A percentile compares a stretch with the other conserved stretches of the same genome.
Conservation (phyloP, 2,113 vertebrate species). For the Pithys albifrons region DNA sequence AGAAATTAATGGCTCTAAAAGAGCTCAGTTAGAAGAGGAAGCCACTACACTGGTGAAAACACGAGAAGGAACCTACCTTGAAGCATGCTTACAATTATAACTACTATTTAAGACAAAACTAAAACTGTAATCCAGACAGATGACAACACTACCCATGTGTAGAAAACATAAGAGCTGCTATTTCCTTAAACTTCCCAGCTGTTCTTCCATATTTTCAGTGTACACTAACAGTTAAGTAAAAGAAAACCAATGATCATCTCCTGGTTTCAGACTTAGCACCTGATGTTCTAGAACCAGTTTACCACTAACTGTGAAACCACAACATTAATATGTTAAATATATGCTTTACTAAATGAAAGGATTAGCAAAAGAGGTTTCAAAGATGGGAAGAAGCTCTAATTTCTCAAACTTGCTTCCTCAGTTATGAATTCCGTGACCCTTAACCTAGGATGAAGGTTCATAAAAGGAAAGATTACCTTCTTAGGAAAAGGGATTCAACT, state of each 20-base stretch:
- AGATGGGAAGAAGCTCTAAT: not conserved
- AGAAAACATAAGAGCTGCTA: not conserved
- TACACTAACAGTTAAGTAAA: not conserved
- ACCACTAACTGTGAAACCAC: slow-evolving; percentile 27
- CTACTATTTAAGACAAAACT: not conserved
- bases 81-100: not conserved
- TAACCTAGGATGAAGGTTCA: not conserved
- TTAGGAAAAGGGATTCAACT: slow-evolving; percentile 2
- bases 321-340: not conserved
- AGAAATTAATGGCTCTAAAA: not conserved
- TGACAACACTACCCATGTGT: not conserved
- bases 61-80: not conserved
- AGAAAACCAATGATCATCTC: not conserved
- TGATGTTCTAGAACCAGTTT: not conserved
- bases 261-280: not conserved
- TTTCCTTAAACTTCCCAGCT: slow-evolving; percentile 20
- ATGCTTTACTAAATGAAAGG: not conserved
- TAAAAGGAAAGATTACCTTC: slow-evolving; percentile 25
- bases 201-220: not conserved
- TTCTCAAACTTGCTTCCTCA: not conserved
- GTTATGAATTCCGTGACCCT: slow-evolving; percentile 7
- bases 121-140: not conserved
- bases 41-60: not conserved
- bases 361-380: slow-evolving; percentile 30
- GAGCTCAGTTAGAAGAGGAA: not conserved